Percentiles rank a stretch among this genome's conserved stretches.
Evolutionary conservation across 2,888 invertebrate species (phyloP).

Genomic region (Heliothis peltigera): DNA sequence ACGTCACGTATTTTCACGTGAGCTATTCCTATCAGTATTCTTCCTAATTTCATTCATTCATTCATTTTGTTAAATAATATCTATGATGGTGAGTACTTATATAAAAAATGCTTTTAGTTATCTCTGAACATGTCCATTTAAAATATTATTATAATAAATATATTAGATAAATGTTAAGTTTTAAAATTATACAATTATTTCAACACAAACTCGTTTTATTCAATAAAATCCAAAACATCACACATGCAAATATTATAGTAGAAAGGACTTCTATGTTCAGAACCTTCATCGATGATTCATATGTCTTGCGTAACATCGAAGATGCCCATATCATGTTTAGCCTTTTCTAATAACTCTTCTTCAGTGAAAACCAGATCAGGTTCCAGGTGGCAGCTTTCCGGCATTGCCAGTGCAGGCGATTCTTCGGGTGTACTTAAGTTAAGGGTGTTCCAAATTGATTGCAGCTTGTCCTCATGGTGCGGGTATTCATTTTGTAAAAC

Average conservation of each 20-base stretch:
- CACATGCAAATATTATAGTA: constrained; percentile 26
- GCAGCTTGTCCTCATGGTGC: constrained; percentile 80
- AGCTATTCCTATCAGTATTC: too few relatives aligned
- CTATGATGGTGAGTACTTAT: too few relatives aligned
- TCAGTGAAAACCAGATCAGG: constrained; percentile 43
- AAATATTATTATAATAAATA: not conserved
- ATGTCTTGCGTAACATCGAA: not conserved
- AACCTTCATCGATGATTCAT: not conserved
- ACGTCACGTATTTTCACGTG: too few relatives aligned
- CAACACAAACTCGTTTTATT: constrained; percentile 42
- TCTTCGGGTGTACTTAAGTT: constrained; percentile 77
- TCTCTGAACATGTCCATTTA: too few relatives aligned
- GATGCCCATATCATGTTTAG: not conserved
- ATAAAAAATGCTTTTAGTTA: not conserved
- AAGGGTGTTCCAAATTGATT: constrained; percentile 86
- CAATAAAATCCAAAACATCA: constrained; percentile 31
- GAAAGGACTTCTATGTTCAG: not conserved
- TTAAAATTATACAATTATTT: constrained; percentile 26
- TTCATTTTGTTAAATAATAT: too few relatives aligned
- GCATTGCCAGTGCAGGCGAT: constrained; percentile 72
- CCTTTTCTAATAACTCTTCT: constrained; percentile 37
- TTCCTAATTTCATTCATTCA: too few relatives aligned
- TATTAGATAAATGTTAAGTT: constrained; percentile 35
- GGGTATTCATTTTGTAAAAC: constrained; percentile 91
- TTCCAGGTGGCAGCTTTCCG: constrained; percentile 21